Conservation (phyloP, 2,113 vertebrate genomes). For the Amblyornis subalaris region DNA sequence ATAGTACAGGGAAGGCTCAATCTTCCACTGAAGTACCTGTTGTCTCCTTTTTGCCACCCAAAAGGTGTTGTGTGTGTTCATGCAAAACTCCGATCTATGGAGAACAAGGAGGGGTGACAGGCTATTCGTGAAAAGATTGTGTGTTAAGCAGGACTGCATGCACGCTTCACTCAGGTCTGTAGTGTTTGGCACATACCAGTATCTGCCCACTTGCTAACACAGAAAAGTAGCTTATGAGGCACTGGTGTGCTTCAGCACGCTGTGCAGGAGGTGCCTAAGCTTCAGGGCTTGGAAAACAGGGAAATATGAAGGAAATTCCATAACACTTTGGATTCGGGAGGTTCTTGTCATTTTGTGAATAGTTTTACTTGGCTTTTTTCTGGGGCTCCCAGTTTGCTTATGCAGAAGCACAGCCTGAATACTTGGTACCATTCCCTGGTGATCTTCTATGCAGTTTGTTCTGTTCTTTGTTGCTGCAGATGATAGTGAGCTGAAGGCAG, state of each 20-base stretch:
- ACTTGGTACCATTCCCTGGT: not conserved
- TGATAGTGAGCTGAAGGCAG: not conserved
- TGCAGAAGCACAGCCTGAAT: not conserved
- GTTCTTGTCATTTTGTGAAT: not conserved
- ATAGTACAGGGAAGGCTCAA: not conserved
- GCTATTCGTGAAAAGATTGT: not conserved
- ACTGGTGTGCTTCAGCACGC: not conserved
- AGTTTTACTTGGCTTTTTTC: not conserved
- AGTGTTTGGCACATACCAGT: not conserved
- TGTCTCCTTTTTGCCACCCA: not conserved
- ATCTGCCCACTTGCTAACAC: not conserved
- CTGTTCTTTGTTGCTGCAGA: not conserved
- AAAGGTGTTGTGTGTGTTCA: not conserved
- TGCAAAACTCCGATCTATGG: not conserved
- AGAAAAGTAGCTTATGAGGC: not conserved
- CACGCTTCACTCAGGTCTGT: accelerated
- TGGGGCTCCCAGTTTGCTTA: not conserved
- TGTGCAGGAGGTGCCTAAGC: not conserved
- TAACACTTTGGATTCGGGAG: not conserved
- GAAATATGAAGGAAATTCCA: not conserved
- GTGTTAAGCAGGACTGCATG: not conserved
- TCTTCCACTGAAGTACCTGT: not conserved
- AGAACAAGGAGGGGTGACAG: not conserved
- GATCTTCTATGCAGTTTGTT: not conserved
- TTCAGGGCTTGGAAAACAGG: not conserved